Conservation (phyloP, 1,140 invertebrate genomes). For the Papilio polytes region DNA sequence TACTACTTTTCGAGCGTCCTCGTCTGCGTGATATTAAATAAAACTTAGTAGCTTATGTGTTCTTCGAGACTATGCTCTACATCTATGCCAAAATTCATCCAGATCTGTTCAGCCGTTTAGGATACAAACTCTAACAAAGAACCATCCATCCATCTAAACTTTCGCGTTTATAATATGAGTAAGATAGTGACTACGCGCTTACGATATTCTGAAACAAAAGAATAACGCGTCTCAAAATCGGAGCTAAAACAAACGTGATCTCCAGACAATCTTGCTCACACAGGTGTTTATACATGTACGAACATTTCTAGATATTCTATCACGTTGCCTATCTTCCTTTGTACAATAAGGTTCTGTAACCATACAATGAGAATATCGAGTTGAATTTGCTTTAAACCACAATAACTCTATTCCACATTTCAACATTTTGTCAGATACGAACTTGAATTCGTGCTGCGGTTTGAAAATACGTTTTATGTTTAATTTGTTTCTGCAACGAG, state of each 20-base stretch:
- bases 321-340: background rate
- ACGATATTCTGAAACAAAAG: no score
- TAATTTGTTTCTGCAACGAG: background rate
- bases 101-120: no score
- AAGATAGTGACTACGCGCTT: no score
- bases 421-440: background rate
- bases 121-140: no score
- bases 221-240: background rate
- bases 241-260: background rate
- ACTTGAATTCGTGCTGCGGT: background rate
- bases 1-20: no score
- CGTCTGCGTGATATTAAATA: no score
- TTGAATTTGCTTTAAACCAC: background rate
- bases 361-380: background rate
- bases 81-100: no score
- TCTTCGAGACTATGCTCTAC: no score
- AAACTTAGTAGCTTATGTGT: no score
- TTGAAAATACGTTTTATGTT: constrained; percentile 7
- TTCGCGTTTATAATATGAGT: no score
- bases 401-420: background rate
- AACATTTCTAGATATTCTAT: background rate
- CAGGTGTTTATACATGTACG: background rate
- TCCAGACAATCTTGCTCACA: background rate
- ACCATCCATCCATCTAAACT: no score
- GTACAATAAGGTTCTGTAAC: background rate